phyloP scores from a whole-genome alignment of 2,113 vertebrate genomes.

The Percina caprodes region DNA sequence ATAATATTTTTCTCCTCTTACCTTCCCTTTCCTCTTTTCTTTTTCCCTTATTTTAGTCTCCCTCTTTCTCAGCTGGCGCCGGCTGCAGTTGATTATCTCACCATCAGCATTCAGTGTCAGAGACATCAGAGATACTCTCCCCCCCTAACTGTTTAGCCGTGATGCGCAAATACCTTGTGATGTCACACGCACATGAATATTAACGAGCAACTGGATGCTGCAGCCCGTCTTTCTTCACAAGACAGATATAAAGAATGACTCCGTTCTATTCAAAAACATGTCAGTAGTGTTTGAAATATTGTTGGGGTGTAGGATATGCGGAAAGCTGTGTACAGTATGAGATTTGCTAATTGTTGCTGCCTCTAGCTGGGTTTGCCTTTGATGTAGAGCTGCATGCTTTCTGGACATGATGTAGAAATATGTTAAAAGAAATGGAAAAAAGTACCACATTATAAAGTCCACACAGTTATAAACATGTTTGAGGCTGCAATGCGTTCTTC shows the following conservation, averaged over 20 bases:
- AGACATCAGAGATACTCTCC: slow-evolving; percentile 51
- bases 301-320: slow-evolving; percentile 32
- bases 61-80: slow-evolving; percentile 35
- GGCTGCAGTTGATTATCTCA: slow-evolving; percentile 70
- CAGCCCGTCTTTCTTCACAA: slow-evolving; percentile 6
- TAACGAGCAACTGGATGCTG: slow-evolving; percentile 13
- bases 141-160: not conserved
- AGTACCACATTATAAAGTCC: not conserved
- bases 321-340: slow-evolving; percentile 20
- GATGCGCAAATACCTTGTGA: slow-evolving; percentile 49
- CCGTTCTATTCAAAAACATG: slow-evolving; percentile 6
- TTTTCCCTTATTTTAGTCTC: slow-evolving; percentile 16
- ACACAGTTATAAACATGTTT: not conserved
- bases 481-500: not conserved
- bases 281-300: slow-evolving; percentile 51
- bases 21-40: slow-evolving; percentile 22
- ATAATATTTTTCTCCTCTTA: slow-evolving; percentile 41
- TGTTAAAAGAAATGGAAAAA: not conserved
- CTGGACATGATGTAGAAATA: not conserved
- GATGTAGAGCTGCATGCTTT: not conserved
- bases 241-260: slow-evolving; percentile 8
- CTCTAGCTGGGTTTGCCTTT: slow-evolving; percentile 33
- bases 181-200: slow-evolving; percentile 45
- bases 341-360: slow-evolving; percentile 43
- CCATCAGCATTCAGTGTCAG: slow-evolving; percentile 58